Percentiles rank a stretch among this genome's conserved stretches.
phyloP scores from a whole-genome alignment of 2,113 vertebrate genomes.

The pig (Sus scrofa) region T2T-Sscrofa CM000820.6:140976501-140977000 shows the following conservation, averaged over 20 bases:
- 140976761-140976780: no score
- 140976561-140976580: background rate
- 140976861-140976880: background rate
- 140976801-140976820: accelerated
- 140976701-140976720: accelerated
- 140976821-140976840: accelerated
- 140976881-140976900: background rate
- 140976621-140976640: no score
- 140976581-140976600: background rate
- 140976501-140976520: background rate
- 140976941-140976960: background rate
- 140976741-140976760: background rate
- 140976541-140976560: background rate
- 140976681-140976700: background rate
- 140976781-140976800: background rate
- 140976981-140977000: background rate
- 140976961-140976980: background rate
- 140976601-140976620: background rate
- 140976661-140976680: background rate
- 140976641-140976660: background rate
- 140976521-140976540: background rate
- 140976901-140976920: background rate
- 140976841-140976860: no score
- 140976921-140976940: background rate
- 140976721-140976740: background rate